Base-by-base conservation (phyloP, 2,888 invertebrate genomes). In the Megastigmus dorsalis region DNA sequence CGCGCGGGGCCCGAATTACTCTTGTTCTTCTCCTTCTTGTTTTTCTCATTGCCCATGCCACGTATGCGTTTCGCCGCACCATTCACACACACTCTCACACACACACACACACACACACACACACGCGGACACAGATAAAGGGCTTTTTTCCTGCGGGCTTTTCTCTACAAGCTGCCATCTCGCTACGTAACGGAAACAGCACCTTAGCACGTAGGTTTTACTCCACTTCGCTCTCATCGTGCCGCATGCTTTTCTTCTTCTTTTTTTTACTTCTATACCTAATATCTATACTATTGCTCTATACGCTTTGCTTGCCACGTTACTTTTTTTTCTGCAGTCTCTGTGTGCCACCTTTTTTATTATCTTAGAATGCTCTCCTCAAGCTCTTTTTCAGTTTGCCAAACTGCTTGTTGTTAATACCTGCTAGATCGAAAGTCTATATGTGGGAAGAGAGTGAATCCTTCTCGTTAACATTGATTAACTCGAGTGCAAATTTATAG, bases 151-250 rank as follows among this genome's bases (percentile, higher is more conserved):
- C 41, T 23, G 80, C 36, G 81, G 85, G 85, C 83, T 83, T 82
- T 26, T 20, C 20, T 81, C 80, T 84, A 84, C 82, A 82, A 82
- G 84, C 83, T 84, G 82, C 82, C 83, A 83, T 80, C 82, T 82
- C 70, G 84, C 82, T 72, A 72, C 72, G 65, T 72, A 66, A 81
- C 81, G 81, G 84, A 81, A n/a, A n/a, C n/a, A n/a, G n/a, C n/a
- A n/a, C n/a, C n/a, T n/a, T 84, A 81, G 83, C 86, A 86, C 85
- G 85, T 86, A 86, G 85, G 86, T 85, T 79, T 81, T 80, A 82
- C 79, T 71, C n/a, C n/a, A n/a, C n/a, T n/a, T n/a, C 75, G 80
- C 83, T 82, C 83, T 82, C 81, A 80, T 82, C 82, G 18, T 23
- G 62, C 62, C 52, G 62, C 70, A 63, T 70, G 52, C 52, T 52